Percentiles rank a stretch among this genome's conserved stretches.
Evolutionary conservation across 2,113 vertebrate genomes (phyloP).

Genomic region (Psilopsiagon aurifrons): DNA sequence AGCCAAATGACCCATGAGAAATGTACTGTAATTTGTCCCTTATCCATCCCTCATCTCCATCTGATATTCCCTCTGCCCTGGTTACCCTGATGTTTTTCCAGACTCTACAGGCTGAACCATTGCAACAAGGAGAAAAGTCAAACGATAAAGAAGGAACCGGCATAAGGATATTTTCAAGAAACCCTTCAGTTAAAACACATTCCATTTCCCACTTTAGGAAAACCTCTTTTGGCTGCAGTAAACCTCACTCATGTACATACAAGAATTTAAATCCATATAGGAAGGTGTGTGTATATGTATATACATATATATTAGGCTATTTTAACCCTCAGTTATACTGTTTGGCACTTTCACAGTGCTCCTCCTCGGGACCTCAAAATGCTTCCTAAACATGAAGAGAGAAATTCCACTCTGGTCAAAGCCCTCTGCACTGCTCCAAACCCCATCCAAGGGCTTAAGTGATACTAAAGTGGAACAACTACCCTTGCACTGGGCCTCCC

Average conservation of each 20-base stretch:
- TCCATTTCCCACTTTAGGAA: background rate
- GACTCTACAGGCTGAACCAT: slow-evolving; percentile 37
- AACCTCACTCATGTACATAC: background rate
- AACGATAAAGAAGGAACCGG: slow-evolving; percentile 1
- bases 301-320: background rate
- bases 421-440: slow-evolving; percentile 4
- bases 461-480: background rate
- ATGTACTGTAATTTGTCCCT: slow-evolving; percentile 60
- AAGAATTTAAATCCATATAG: background rate
- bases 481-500: background rate
- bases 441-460: background rate
- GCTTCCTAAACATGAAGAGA: slow-evolving; percentile 44
- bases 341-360: slow-evolving; percentile 33
- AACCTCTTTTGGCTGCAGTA: background rate
- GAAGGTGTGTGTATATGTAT: background rate
- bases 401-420: slow-evolving; percentile 65
- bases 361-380: slow-evolving; percentile 52
- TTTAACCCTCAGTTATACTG: slow-evolving; percentile 3
- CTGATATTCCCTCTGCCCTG: slow-evolving; percentile 70
- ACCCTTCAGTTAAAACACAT: background rate
- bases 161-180: slow-evolving; percentile 7
- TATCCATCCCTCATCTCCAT: slow-evolving; percentile 67
- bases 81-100: slow-evolving; percentile 73
- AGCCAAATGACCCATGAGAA: slow-evolving; percentile 71
- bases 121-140: slow-evolving; percentile 65